These are phyloP conservation scores for Rhinogobio ventralis DNA, from an alignment of 2,797 vertebrate species.

Conservation along the genomic window DNA sequence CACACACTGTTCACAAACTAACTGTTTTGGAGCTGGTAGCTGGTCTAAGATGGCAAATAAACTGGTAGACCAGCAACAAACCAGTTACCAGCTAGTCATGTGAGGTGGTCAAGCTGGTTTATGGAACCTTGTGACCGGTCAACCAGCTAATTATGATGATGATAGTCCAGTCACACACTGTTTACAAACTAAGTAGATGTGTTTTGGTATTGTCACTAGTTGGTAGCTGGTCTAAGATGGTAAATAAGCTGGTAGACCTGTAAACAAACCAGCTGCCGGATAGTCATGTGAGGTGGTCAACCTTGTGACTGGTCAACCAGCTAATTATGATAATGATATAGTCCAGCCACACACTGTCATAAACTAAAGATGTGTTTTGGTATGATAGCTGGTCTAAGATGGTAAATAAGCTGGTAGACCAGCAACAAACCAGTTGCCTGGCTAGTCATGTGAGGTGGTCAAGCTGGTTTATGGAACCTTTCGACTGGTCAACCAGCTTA, in stretches of 20 bases:
- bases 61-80: background rate
- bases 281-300: too few species aligned
- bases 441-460: background rate
- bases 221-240: background rate
- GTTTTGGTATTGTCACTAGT: too few species aligned
- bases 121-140: background rate
- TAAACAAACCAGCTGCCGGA: too few species aligned
- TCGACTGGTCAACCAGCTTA: background rate
- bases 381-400: background rate
- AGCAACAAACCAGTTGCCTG: background rate
- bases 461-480: too few species aligned
- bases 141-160: background rate
- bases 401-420: too few species aligned
- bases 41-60: background rate
- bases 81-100: background rate
- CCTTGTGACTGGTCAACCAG: too few species aligned
- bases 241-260: too few species aligned
- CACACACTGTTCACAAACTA: background rate
- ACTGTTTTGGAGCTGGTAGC: background rate
- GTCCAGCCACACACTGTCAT: background rate
- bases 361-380: background rate
- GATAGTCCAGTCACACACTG: background rate
- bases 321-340: too few species aligned
- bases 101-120: background rate
- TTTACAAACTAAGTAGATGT: conserved; percentile 4